A percentile compares a stretch with the other conserved stretches of the same genome.
phyloP scores from a whole-genome alignment of 92 coral and sea anemone genomes.

The Blastomussa wellsi region DNA sequence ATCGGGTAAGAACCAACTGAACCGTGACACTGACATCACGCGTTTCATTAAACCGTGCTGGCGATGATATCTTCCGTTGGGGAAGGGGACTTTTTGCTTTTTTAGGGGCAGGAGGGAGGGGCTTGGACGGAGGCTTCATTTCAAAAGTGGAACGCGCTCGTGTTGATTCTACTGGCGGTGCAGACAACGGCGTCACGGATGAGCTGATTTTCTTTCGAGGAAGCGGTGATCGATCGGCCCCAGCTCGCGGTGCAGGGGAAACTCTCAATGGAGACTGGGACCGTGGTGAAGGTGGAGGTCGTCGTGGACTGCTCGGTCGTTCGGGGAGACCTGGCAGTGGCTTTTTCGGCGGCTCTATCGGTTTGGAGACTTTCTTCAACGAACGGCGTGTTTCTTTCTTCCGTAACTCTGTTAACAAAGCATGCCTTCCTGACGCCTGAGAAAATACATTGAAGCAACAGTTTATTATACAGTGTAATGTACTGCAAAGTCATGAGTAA shows the following conservation, averaged over 20 bases:
- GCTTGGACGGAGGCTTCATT: constrained; percentile 76
- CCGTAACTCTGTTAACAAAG: constrained; percentile 75
- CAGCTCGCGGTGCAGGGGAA: background rate
- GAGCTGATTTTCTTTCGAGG: background rate
- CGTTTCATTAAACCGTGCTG: background rate
- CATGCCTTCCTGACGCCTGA: constrained; percentile 67
- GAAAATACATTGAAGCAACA: background rate
- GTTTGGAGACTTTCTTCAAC: constrained; percentile 68
- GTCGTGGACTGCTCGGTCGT: constrained; percentile 45
- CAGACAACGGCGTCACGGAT: constrained; percentile 25
- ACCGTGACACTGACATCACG: constrained; percentile 63
- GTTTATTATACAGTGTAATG: too few relatives aligned
- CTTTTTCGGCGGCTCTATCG: constrained; percentile 45
- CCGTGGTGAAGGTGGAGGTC: constrained; percentile 42
- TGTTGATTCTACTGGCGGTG: background rate
- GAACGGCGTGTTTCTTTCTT: constrained; percentile 87
- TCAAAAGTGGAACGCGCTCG: constrained; percentile 44
- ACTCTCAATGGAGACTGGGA: constrained; percentile 1
- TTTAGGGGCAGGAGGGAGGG: constrained; percentile 82
- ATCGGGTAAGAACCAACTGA: constrained; percentile 77
- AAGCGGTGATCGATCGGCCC: constrained; percentile 23
- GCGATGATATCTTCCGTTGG: background rate
- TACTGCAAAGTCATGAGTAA: too few relatives aligned
- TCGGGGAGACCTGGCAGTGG: constrained; percentile 57
- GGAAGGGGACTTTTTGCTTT: constrained; percentile 53